Evolutionary conservation across 1,140 invertebrate genomes (phyloP).

Genomic region (Palaemon carinicauda): DNA sequence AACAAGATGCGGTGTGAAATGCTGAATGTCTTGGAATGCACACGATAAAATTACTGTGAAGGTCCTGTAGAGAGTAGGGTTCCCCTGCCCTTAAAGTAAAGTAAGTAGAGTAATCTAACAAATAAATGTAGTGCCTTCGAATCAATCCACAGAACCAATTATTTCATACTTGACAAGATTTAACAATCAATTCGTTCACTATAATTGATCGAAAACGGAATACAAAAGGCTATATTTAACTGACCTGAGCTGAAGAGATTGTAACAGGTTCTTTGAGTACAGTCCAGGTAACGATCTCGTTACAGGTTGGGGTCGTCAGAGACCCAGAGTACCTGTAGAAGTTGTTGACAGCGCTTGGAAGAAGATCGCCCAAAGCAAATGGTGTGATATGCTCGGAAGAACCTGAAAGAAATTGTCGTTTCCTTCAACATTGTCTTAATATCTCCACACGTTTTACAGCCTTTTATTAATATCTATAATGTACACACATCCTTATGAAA

Average conservation of each 20-base stretch:
- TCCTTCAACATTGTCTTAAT: constrained; percentile 61
- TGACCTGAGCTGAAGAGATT: constrained; percentile 71
- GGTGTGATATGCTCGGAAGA: not conserved
- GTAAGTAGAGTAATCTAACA: too few species aligned
- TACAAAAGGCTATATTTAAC: not conserved
- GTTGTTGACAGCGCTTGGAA: not conserved
- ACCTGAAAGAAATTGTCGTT: not conserved
- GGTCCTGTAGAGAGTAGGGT: too few species aligned
- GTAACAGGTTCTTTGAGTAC: constrained; percentile 71
- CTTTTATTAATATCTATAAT: not conserved
- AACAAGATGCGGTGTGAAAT: too few species aligned
- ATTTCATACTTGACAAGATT: not conserved
- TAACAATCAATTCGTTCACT: too few species aligned
- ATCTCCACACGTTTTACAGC: too few species aligned
- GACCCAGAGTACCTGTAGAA: constrained; percentile 33
- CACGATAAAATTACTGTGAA: too few species aligned
- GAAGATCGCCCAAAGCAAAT: constrained; percentile 4
- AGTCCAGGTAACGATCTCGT: constrained; percentile 78
- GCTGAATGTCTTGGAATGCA: too few species aligned
- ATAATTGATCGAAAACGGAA: not conserved
- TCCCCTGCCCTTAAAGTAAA: too few species aligned
- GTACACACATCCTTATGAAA: not conserved
- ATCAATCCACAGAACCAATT: too few species aligned
- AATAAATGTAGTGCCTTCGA: too few species aligned
- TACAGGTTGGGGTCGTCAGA: constrained; percentile 66